Conservation (phyloP, 2,113 vertebrate species). For the Anseranas semipalmata region DNA sequence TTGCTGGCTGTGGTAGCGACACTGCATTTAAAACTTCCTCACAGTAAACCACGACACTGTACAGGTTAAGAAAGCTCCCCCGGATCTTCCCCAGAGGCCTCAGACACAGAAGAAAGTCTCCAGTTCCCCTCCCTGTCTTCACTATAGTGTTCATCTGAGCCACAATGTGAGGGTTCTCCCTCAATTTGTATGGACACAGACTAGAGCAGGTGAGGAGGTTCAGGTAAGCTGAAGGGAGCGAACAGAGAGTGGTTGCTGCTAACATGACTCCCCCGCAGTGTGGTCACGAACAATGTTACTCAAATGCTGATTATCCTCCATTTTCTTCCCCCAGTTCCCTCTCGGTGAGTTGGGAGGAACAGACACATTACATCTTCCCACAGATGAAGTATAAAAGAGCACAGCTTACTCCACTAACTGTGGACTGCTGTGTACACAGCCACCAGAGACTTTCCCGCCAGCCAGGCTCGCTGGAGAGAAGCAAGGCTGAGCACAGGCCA, state of each 20-base stretch:
- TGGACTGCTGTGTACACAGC: not conserved
- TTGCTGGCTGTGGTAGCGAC: not conserved
- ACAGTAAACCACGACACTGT: not conserved
- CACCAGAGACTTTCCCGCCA: not conserved
- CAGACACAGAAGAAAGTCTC: not conserved
- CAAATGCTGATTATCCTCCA: not conserved
- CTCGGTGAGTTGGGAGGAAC: not conserved
- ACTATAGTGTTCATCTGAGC: not conserved
- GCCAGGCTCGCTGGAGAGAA: not conserved
- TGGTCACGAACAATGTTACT: fast-evolving
- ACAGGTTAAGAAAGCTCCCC: not conserved
- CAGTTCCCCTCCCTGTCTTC: not conserved
- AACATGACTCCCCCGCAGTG: fast-evolving
- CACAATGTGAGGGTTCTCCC: not conserved
- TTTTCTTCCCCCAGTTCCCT: not conserved
- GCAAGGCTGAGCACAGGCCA: not conserved
- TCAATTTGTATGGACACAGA: not conserved
- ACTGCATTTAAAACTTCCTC: not conserved
- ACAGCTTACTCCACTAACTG: not conserved
- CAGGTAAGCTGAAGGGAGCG: fast-evolving
- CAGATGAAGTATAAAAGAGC: not conserved
- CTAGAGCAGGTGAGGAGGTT: not conserved
- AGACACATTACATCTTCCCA: not conserved
- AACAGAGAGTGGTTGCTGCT: not conserved
- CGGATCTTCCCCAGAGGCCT: not conserved